Evolutionary conservation across 2,113 vertebrate genomes (phyloP), one percentile per base, ranked within the genome.

Genomic region (Diadophis punctatus): DNA sequence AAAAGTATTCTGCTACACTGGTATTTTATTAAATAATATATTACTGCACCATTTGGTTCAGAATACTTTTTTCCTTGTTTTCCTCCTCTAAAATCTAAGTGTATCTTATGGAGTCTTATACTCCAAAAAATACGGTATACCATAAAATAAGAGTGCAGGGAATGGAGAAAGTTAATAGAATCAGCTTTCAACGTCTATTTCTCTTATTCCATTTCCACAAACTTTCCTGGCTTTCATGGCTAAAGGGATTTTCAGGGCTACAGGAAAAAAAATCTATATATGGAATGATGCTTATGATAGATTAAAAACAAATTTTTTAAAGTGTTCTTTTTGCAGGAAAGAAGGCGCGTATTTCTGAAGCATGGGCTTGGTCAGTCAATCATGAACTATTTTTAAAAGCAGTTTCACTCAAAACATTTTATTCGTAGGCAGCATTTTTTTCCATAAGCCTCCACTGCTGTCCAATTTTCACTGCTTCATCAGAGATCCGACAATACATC

Each of bases 391-490:
- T 91, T 93, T 80, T 84, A 93, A 58, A 80, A 91, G n/a, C 52
- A 91, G 53, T 86, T 49, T 55, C 80, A 56, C 4, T 39, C 49
- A 49, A 49, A 48, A 74, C 8, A 22, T 25, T 80, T 91, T 91
- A 84, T 88, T 88, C 63, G 30, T 68, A 88, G 34, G 51, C 89
- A 93, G 90, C 90, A 88, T 58, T 88, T 93, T 92, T 86, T 34
- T 22, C 46, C 30, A 80, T 43, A 46, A 84, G 20, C 74, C 43
- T 85, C 87, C 87, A 52, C 60, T 9, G 34, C 80, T 80, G 49
- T 88, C 85, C 85, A 87, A 89, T 89, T 91, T 91, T 46, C 48
- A 85, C 90, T 91, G 91, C 90, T 91, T 89, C 90, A 89, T 91
- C 86, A 91, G 27, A 63, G 86, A 48, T 14, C 68, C 52, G 53